Conservation (phyloP, 2,797 vertebrate genomes). For the Pseudocheirus occidentalis region DNA sequence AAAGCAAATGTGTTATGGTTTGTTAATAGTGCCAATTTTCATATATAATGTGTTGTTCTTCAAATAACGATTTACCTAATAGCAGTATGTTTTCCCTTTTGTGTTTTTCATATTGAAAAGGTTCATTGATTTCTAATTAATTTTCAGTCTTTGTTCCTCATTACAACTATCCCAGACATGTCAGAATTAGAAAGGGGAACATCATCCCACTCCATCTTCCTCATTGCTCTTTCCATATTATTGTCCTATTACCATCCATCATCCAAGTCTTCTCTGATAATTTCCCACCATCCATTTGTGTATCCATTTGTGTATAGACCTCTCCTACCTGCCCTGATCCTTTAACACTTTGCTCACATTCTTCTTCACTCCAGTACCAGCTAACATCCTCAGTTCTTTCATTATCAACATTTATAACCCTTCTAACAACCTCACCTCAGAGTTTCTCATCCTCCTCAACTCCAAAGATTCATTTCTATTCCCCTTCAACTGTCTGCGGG, state of each 20-base stretch:
- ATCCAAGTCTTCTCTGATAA: background rate
- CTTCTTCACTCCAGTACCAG: background rate
- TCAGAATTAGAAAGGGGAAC: constrained; percentile 30
- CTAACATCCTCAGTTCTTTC: background rate
- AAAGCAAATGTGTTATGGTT: constrained; percentile 8
- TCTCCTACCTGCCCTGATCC: background rate
- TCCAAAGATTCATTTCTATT: background rate
- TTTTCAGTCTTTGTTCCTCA: constrained; percentile 11
- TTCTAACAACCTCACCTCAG: background rate
- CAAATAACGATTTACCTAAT: constrained; percentile 23
- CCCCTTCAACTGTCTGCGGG: background rate
- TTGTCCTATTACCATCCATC: background rate
- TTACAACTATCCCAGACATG: constrained; percentile 40
- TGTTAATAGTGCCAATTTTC: constrained; percentile 9
- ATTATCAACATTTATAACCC: background rate
- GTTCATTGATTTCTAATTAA: background rate
- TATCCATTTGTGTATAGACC: background rate
- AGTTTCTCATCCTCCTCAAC: background rate
- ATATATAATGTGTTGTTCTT: constrained; percentile 19
- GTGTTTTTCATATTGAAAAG: constrained; percentile 40
- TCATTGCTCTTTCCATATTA: background rate
- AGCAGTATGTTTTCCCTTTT: background rate
- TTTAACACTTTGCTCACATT: rapidly evolving
- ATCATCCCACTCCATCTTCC: background rate
- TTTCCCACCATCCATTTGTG: background rate